These are phyloP conservation scores for Cinclus cinclus DNA, from an alignment of 2,113 vertebrate genomes.

Conservation along the genomic window DNA sequence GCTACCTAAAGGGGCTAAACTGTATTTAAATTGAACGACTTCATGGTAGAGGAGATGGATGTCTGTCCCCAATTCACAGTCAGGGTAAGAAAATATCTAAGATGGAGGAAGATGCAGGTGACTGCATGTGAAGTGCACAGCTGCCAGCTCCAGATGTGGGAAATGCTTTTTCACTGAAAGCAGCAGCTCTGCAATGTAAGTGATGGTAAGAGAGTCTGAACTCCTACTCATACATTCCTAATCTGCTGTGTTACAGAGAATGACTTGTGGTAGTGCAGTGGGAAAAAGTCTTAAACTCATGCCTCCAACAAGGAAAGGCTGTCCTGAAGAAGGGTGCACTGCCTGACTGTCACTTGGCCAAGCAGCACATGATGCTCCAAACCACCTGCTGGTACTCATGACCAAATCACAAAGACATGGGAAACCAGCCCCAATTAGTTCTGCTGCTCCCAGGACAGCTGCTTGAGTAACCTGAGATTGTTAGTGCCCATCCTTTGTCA, in stretches of 20 bases:
- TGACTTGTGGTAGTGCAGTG: neutral
- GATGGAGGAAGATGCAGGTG: neutral
- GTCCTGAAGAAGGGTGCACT: neutral
- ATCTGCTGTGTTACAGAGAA: neutral
- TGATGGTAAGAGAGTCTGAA: neutral
- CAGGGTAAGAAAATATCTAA: neutral
- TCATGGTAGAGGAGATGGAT: neutral
- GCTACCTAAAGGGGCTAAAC: neutral
- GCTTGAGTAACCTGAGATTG: neutral
- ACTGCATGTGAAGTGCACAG: neutral
- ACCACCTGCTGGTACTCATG: neutral
- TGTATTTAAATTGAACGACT: neutral
- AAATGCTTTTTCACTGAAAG: neutral
- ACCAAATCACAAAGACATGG: neutral
- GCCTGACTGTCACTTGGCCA: neutral
- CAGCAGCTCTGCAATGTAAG: neutral
- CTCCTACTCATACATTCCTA: neutral
- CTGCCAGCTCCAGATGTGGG: neutral
- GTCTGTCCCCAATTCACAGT: neutral
- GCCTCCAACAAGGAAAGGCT: neutral
- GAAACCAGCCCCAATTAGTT: neutral
- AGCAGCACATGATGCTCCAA: neutral
- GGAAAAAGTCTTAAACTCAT: neutral
- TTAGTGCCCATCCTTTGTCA: neutral
- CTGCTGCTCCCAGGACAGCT: slow-evolving; percentile 12